Evolutionary conservation across 2,113 vertebrate species (phyloP).

Genomic region (Scomber scombrus): DNA sequence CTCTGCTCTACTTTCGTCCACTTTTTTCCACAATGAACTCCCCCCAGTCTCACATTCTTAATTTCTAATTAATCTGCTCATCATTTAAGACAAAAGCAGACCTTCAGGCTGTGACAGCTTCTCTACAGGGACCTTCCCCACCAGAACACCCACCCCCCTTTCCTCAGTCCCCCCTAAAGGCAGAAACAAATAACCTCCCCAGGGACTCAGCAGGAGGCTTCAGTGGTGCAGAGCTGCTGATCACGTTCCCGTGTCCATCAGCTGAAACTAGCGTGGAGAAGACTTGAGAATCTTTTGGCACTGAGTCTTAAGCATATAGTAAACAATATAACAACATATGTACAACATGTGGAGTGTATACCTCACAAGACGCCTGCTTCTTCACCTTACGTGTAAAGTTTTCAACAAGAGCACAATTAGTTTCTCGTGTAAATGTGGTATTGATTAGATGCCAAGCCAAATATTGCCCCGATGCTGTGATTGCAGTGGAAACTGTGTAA

Average conservation of each 20-base stretch:
- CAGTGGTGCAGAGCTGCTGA: constrained; percentile 35
- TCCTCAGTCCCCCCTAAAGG: constrained; percentile 16
- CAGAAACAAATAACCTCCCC: constrained; percentile 55
- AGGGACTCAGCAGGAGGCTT: constrained; percentile 65
- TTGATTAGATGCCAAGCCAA: constrained; percentile 53
- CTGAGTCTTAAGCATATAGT: constrained; percentile 44
- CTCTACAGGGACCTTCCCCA: neutral
- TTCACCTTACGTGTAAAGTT: constrained; percentile 26
- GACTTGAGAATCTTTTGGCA: constrained; percentile 41
- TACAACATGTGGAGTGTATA: constrained; percentile 39
- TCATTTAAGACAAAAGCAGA: constrained; percentile 55
- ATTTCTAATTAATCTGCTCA: constrained; percentile 58
- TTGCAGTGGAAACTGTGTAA: constrained; percentile 36
- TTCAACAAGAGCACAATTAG: constrained; percentile 29
- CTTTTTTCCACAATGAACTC: constrained; percentile 5
- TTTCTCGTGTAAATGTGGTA: constrained; percentile 46
- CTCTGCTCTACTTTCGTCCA: constrained; percentile 23
- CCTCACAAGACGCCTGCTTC: constrained; percentile 46
- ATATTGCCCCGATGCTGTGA: constrained; percentile 42
- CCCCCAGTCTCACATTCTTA: constrained; percentile 24
- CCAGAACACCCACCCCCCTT: neutral
- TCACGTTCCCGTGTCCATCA: constrained; percentile 53
- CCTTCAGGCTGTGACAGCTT: constrained; percentile 43
- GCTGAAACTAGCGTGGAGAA: constrained; percentile 19
- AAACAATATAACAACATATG: constrained; percentile 62